Percentiles rank a stretch among this genome's conserved stretches.
Conservation (phyloP, 2,888 invertebrate genomes). For the Tiphia femorata region DNA sequence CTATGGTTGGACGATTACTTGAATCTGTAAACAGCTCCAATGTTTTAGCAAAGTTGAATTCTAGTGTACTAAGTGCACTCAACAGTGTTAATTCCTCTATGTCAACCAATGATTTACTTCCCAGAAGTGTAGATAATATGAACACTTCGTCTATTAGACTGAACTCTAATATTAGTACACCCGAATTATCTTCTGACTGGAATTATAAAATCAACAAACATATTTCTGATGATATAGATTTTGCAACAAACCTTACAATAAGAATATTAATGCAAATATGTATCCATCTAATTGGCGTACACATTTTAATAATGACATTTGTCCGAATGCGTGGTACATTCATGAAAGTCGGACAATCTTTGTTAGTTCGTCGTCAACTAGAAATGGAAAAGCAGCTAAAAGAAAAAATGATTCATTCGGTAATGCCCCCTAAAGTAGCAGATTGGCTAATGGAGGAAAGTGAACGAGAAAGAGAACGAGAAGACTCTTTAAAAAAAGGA, state of each 20-base stretch:
- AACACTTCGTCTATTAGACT: conserved; percentile 19
- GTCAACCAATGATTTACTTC: conserved; percentile 20
- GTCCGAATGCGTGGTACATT: conserved; percentile 96
- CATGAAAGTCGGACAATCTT: conserved; percentile 94
- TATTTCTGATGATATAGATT: conserved; percentile 46
- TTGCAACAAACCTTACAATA: conserved; percentile 71
- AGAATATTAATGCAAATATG: conserved; percentile 87
- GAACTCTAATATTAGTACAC: conserved; percentile 1
- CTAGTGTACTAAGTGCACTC: conserved; percentile 32
- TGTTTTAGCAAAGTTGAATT: conserved; percentile 38
- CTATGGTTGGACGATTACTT: conserved; percentile 27
- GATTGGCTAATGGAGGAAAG: conserved; percentile 86
- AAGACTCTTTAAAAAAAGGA: conserved; percentile 69
- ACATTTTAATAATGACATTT: conserved; percentile 92
- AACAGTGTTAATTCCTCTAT: conserved; percentile 21
- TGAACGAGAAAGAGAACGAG: conserved; percentile 74
- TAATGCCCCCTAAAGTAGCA: conserved; percentile 96
- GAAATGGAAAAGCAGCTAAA: conserved; percentile 95
- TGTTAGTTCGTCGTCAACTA: conserved; percentile 88
- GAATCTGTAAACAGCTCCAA: conserved; percentile 29
- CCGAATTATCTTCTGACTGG: conserved; percentile 21
- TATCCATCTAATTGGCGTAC: conserved; percentile 92
- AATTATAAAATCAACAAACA: conserved; percentile 23
- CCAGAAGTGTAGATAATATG: conserved; percentile 15
- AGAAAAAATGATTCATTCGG: conserved; percentile 97